Base-by-base conservation (phyloP, 1,140 invertebrate genomes). In the Portunus trituberculatus region DNA sequence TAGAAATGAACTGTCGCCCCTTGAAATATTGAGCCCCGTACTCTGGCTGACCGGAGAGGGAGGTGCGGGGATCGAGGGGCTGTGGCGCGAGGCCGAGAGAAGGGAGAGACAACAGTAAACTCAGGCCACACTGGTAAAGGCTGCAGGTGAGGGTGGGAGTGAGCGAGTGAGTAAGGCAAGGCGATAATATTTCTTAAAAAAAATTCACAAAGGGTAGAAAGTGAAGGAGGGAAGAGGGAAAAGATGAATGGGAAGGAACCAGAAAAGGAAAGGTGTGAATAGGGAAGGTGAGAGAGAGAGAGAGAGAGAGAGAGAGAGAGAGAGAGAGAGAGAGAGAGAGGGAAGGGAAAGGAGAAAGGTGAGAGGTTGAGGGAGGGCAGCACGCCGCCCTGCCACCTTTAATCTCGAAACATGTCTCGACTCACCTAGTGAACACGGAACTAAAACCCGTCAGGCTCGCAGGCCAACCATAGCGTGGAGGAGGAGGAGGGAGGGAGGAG, bases 21-120 rank as follows among this genome's bases (percentile, higher is more conserved):
- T 76, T 76, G 67, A 76, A 76, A 76, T 76, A 76, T 76, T 76
- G 67, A 76, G 67, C 67, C 67, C 67, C 67, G 25, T 76, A 76
- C 67, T 76, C 20, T 76, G 67, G 25, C 16, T 76, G 67, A 76
- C 67, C 20, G 12, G 0, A 20, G n/a, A 25, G 67, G 67, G 67
- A 59, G 52, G 20, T 20, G 20, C 1, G 52, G 52, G 67, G 67
- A n/a, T n/a, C 67, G 25, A 76, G 67, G 6, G 67, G 67, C 12
- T 76, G 67, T n/a, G 67, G n/a, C 1, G 6, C 67, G 67, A n/a
- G n/a, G 67, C 67, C 0, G 2, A 10, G 52, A 59, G 52, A 20
- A 59, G 25, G 67, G 67, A 25, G 67, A 76, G 67, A 20, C n/a
- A 76, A 76, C 20, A 76, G 25, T 25, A n/a, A 76, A 76, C 67